These are phyloP conservation scores for Sicus ferrugineus DNA, from an alignment of 2,888 invertebrate genomes.

Conservation along the genomic window DNA sequence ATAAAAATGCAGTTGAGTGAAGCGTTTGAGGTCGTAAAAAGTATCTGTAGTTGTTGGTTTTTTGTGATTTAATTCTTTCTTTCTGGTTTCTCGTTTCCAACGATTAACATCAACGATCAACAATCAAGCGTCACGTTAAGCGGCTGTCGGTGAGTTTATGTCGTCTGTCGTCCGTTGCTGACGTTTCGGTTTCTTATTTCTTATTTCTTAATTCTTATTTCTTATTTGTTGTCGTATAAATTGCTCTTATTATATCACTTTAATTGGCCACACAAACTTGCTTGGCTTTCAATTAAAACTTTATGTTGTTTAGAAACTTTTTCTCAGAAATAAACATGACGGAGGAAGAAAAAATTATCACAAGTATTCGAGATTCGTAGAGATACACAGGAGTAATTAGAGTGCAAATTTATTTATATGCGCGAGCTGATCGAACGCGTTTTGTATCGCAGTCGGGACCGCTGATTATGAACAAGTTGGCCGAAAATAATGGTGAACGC, in stretches of 20 bases:
- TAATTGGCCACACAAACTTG: neutral
- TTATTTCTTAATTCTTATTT: too few species aligned
- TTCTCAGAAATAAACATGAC: neutral
- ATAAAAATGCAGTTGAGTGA: conserved; percentile 6
- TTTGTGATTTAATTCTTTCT: neutral
- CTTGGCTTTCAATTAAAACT: neutral
- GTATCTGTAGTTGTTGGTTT: neutral
- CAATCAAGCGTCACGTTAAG: neutral
- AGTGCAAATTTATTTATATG: too few species aligned
- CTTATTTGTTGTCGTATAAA: neutral
- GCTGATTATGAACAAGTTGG: too few species aligned
- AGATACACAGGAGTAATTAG: too few species aligned
- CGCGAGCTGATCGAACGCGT: too few species aligned
- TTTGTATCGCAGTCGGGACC: too few species aligned
- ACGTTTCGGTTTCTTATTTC: too few species aligned
- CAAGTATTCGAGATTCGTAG: too few species aligned
- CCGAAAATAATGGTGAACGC: too few species aligned
- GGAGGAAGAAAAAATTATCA: neutral
- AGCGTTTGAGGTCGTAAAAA: neutral
- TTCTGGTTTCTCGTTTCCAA: too few species aligned
- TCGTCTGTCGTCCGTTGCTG: too few species aligned
- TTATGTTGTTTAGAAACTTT: neutral
- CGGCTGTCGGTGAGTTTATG: too few species aligned
- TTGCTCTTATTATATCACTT: conserved; percentile 5
- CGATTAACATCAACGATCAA: neutral